phyloP scores from a whole-genome alignment of 2,113 vertebrate species.

The Cyanoderma ruficeps region DNA sequence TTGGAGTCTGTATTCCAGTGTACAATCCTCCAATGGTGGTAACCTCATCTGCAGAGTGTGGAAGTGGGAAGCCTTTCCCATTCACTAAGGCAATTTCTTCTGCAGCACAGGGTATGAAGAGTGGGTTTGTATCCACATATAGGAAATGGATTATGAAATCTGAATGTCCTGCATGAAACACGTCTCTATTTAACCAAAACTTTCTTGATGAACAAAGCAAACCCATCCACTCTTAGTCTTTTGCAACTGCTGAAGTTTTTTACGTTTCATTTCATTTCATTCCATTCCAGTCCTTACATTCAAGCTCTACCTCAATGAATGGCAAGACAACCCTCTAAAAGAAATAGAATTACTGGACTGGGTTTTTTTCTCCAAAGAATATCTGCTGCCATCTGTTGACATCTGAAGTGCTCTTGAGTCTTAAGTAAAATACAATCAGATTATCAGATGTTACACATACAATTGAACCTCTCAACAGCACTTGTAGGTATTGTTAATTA shows the following conservation, averaged over 20 bases:
- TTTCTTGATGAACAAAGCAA: background rate
- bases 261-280: background rate
- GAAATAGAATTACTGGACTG: background rate
- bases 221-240: background rate
- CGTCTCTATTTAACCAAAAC: background rate
- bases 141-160: background rate
- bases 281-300: background rate
- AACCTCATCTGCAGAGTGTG: background rate
- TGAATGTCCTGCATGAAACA: background rate
- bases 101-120: background rate
- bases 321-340: background rate
- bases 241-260: background rate
- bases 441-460: constrained; percentile 36
- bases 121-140: background rate
- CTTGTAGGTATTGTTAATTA: constrained; percentile 50
- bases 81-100: background rate
- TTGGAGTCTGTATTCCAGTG: background rate
- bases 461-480: constrained; percentile 14
- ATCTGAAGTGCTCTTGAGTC: constrained; percentile 34
- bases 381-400: constrained; percentile 72
- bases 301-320: background rate
- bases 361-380: constrained; percentile 9
- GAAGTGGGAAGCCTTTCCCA: background rate
- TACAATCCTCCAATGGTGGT: background rate
- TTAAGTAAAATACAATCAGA: constrained; percentile 56